Percentiles rank a stretch among this genome's conserved stretches.
Conservation (phyloP, 2,888 invertebrate species). For the Chirona hameri region DNA sequence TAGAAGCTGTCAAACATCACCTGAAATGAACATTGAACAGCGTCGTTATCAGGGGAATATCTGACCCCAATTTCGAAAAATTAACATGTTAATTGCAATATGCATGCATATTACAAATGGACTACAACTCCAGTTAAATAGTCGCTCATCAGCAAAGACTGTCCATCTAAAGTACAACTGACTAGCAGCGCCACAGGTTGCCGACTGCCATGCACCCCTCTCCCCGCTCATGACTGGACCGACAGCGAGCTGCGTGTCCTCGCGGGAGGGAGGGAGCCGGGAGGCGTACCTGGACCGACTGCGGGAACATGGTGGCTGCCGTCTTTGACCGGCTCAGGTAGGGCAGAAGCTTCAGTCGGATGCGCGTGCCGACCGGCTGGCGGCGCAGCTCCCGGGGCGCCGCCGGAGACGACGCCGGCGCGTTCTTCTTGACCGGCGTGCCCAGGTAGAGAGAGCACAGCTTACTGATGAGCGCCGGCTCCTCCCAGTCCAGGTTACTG, state of each 20-base stretch:
- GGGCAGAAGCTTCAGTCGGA: slow-evolving; percentile 78
- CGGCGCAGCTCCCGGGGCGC: slow-evolving; percentile 52
- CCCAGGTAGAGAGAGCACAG: slow-evolving; percentile 77
- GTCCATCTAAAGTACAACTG: no score
- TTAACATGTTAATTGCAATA: no score
- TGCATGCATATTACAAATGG: no score
- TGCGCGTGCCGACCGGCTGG: slow-evolving; percentile 73
- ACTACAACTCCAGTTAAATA: no score
- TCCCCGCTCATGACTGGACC: no score
- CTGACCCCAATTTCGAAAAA: no score
- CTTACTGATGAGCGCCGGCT: slow-evolving; percentile 63
- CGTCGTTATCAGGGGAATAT: no score
- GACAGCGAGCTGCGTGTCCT: no score
- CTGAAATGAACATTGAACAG: slow-evolving; percentile 50
- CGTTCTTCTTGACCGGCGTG: slow-evolving; percentile 46
- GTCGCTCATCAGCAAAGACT: no score
- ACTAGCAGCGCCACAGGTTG: no score
- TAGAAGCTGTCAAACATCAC: slow-evolving; percentile 83
- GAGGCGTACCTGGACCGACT: slow-evolving; percentile 54
- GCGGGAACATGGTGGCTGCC: slow-evolving; percentile 53
- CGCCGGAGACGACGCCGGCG: not conserved
- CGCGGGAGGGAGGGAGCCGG: no score
- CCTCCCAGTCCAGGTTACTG: slow-evolving; percentile 65
- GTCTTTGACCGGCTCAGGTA: slow-evolving; percentile 63
- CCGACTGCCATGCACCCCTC: no score